Percentiles rank a stretch among this genome's conserved stretches.
Conservation (phyloP, 2,113 vertebrate genomes). For the Xiphophorus maculatus region DNA sequence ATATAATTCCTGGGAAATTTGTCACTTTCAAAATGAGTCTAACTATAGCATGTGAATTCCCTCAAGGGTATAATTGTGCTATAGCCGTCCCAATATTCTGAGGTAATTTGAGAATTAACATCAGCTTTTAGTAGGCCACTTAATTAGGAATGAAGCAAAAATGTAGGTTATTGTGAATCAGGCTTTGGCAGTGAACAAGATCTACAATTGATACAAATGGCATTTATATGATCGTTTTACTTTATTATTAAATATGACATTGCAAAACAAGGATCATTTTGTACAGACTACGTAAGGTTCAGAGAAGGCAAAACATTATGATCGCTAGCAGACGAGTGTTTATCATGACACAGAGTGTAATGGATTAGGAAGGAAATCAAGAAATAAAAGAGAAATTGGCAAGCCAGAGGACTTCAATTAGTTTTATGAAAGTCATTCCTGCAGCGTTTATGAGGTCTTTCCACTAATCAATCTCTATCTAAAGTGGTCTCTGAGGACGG, state of each 20-base stretch:
- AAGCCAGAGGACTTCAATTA: too few species aligned
- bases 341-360: neutral
- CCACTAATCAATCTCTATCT: neutral
- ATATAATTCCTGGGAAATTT: constrained; percentile 38
- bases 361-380: neutral
- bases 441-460: neutral
- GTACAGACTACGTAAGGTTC: too few species aligned
- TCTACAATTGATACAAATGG: constrained; percentile 22
- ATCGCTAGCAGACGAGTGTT: too few species aligned
- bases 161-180: constrained; percentile 45
- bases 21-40: constrained; percentile 8
- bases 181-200: constrained; percentile 32
- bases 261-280: too few species aligned
- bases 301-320: too few species aligned
- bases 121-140: constrained; percentile 50
- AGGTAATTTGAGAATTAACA: constrained; percentile 57
- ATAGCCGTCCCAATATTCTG: constrained; percentile 40
- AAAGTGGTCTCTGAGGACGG: too few species aligned
- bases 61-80: constrained; percentile 41
- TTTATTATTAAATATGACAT: too few species aligned
- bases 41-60: constrained; percentile 53
- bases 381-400: neutral
- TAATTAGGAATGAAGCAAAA: constrained; percentile 39
- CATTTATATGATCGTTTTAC: neutral
- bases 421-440: neutral